These are phyloP conservation scores for Calcarius lapponicus DNA, from an alignment of 2,797 vertebrate genomes.

Conservation along the genomic window DNA sequence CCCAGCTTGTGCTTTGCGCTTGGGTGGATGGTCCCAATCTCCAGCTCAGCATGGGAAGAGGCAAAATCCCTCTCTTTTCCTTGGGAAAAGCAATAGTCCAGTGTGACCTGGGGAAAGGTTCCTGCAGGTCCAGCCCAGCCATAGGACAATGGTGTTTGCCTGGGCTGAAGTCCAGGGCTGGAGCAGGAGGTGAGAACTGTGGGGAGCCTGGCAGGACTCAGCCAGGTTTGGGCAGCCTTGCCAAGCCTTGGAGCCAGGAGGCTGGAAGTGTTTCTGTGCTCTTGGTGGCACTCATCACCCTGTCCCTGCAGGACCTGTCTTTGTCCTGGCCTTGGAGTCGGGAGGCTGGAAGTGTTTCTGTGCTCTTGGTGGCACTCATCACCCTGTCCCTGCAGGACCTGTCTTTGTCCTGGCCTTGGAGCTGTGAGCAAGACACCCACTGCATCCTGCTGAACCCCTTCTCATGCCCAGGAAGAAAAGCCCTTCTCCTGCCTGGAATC, in stretches of 20 bases:
- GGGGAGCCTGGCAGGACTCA: not conserved
- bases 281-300: not conserved
- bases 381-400: not conserved
- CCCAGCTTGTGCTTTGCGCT: not conserved
- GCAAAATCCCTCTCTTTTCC: not conserved
- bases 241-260: not conserved
- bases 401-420: not conserved
- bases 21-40: not conserved
- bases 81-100: accelerated
- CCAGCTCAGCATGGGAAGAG: not conserved
- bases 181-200: not conserved
- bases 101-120: not conserved
- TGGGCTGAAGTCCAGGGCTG: not conserved
- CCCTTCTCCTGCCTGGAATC: not conserved
- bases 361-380: not conserved
- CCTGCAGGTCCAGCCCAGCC: not conserved
- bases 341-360: not conserved
- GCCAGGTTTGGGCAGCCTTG: not conserved
- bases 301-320: not conserved
- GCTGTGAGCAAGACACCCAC: accelerated
- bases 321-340: not conserved
- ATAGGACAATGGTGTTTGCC: not conserved
- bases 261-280: not conserved
- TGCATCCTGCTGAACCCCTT: not conserved
- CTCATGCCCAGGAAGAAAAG: not conserved